A percentile compares a stretch with the other conserved stretches of the same genome.
Conservation (phyloP, 2,888 invertebrate species). For the Pammene aurita region DNA sequence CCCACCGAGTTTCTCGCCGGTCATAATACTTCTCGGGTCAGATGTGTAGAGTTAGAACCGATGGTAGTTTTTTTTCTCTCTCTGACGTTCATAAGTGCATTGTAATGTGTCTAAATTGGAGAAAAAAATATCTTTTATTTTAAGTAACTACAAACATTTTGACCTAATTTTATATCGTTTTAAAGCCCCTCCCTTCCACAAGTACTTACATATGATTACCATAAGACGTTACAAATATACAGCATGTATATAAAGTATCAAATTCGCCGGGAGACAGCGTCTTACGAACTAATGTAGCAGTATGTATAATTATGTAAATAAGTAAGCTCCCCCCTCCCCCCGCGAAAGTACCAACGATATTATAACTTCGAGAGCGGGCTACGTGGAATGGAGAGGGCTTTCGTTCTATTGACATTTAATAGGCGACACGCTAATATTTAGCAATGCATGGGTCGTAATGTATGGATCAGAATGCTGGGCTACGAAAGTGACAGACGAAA, state of each 20-base stretch:
- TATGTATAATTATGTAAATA: slow-evolving; percentile 78
- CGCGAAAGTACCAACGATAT: slow-evolving; percentile 78
- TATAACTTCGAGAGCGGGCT: slow-evolving; percentile 69
- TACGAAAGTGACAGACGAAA: too few relatives aligned
- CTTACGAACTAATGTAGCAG: slow-evolving; percentile 55
- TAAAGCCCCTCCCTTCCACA: neutral
- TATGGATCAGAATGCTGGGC: too few relatives aligned
- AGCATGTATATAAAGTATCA: slow-evolving; percentile 33
- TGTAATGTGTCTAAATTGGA: too few relatives aligned
- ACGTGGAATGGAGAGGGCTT: slow-evolving; percentile 54
- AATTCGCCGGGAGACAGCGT: slow-evolving; percentile 47
- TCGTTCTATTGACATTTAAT: neutral
- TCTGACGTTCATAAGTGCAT: too few relatives aligned
- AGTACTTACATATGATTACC: neutral
- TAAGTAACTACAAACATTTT: neutral
- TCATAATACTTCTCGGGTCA: too few relatives aligned
- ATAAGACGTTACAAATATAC: slow-evolving; percentile 17
- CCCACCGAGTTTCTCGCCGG: too few relatives aligned
- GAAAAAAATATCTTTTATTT: too few relatives aligned
- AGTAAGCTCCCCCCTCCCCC: slow-evolving; percentile 60
- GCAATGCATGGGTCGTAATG: too few relatives aligned
- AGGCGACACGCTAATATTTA: too few relatives aligned
- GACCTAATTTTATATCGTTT: neutral
- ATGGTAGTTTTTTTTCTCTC: too few relatives aligned
- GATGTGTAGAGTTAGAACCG: too few relatives aligned